These are phyloP conservation scores for Polyommatus icarus DNA, from an alignment of 2,888 invertebrate species.

Conservation along the genomic window DNA sequence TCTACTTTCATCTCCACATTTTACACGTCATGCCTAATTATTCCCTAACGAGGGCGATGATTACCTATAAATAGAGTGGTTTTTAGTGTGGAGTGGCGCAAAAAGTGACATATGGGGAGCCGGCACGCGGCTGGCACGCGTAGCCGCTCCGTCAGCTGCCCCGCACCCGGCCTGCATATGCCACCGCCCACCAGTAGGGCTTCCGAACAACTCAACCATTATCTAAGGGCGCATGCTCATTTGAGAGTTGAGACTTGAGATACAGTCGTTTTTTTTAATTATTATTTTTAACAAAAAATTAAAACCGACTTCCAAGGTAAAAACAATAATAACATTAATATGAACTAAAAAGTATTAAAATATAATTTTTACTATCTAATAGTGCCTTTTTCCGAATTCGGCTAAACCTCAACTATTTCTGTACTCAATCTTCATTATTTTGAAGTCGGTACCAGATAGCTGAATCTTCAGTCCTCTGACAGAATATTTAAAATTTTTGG, in stretches of 20 bases:
- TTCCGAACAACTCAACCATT: background rate
- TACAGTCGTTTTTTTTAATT: background rate
- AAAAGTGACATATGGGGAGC: conserved; percentile 40
- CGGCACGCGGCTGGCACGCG: conserved; percentile 67
- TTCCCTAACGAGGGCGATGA: background rate
- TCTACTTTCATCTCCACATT: background rate
- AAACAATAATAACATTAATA: no score
- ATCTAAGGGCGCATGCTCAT: background rate
- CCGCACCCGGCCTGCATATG: conserved; percentile 47
- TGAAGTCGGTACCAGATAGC: no score
- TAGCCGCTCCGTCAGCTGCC: conserved; percentile 51
- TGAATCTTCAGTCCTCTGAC: no score
- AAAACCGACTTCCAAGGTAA: no score
- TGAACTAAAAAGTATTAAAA: no score
- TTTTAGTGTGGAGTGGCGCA: conserved; percentile 1
- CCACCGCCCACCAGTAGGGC: conserved; percentile 43
- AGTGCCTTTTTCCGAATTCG: no score
- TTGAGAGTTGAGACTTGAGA: background rate
- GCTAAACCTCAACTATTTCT: no score
- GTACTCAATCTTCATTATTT: no score
- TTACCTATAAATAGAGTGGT: conserved; percentile 19
- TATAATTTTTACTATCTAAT: no score
- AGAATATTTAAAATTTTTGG: no score
- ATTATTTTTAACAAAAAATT: no score
- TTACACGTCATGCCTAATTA: conserved; percentile 3